Conservation (phyloP, 2,888 invertebrate species). For the Gymnocheta viridis region DNA sequence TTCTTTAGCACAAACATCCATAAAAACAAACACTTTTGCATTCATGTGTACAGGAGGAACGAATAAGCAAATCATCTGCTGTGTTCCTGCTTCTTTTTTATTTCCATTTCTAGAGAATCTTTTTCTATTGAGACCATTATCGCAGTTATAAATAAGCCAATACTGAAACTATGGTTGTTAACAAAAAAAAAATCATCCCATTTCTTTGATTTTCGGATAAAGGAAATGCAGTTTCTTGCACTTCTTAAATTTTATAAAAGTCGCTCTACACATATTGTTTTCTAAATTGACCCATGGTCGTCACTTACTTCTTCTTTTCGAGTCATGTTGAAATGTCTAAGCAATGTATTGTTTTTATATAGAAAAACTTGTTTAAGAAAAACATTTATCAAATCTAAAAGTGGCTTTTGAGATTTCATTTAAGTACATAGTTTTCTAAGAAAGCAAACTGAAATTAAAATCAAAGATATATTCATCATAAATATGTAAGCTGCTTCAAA, state of each 20-base stretch:
- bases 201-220: neutral
- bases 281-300: too few relatives aligned
- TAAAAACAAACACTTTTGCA: neutral
- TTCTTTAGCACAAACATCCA: slow-evolving; percentile 18
- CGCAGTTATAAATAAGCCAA: slow-evolving; percentile 21
- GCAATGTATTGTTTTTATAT: too few relatives aligned
- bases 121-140: slow-evolving; percentile 4
- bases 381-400: too few relatives aligned
- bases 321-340: too few relatives aligned
- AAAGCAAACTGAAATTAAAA: too few relatives aligned
- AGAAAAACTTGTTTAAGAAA: too few relatives aligned
- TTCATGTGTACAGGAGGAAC: neutral
- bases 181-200: neutral
- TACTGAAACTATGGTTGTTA: slow-evolving; percentile 1
- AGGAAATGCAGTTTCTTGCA: neutral
- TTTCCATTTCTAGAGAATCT: neutral
- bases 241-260: neutral
- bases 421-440: too few relatives aligned
- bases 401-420: too few relatives aligned
- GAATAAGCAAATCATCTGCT: slow-evolving; percentile 46
- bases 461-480: too few relatives aligned
- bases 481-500: too few relatives aligned
- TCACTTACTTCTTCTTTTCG: too few relatives aligned
- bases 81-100: neutral
- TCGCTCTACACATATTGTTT: too few relatives aligned